These are phyloP conservation scores for Enteromius radiatus DNA, from an alignment of 2,797 vertebrate genomes.

Conservation along the genomic window DNA sequence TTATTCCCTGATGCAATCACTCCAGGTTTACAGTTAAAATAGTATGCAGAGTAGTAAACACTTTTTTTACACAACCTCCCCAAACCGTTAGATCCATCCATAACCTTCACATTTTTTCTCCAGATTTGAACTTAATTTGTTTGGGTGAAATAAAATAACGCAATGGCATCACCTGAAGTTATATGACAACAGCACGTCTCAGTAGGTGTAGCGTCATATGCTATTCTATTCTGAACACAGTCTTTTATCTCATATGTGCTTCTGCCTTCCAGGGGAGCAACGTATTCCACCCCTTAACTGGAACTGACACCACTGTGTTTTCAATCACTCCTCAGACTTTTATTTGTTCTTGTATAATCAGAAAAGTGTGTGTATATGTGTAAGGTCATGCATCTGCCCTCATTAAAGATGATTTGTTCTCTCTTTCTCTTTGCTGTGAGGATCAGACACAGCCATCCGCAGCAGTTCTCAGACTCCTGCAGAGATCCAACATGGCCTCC, in stretches of 20 bases:
- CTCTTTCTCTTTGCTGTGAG: slow-evolving; percentile 69
- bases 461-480: slow-evolving; percentile 73
- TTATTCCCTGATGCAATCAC: too few relatives aligned
- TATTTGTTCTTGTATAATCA: slow-evolving; percentile 34
- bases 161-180: background rate
- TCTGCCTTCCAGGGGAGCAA: slow-evolving; percentile 2
- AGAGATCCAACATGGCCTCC: slow-evolving; percentile 72
- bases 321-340: slow-evolving; percentile 43
- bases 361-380: slow-evolving; percentile 12
- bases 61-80: too few relatives aligned
- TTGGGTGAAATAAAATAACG: background rate
- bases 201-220: background rate
- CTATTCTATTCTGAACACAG: background rate
- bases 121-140: background rate
- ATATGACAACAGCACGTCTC: background rate
- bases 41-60: background rate
- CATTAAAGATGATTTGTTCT: slow-evolving; percentile 21
- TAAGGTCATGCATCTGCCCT: slow-evolving; percentile 26
- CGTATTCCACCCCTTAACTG: background rate
- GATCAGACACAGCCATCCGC: slow-evolving; percentile 73
- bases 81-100: background rate
- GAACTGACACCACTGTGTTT: slow-evolving; percentile 29
- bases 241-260: background rate
- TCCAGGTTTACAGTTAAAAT: background rate
- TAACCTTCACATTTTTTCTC: background rate